Base-by-base conservation (phyloP, 1,140 invertebrate genomes). In the Rhopalosiphum padi region DNA sequence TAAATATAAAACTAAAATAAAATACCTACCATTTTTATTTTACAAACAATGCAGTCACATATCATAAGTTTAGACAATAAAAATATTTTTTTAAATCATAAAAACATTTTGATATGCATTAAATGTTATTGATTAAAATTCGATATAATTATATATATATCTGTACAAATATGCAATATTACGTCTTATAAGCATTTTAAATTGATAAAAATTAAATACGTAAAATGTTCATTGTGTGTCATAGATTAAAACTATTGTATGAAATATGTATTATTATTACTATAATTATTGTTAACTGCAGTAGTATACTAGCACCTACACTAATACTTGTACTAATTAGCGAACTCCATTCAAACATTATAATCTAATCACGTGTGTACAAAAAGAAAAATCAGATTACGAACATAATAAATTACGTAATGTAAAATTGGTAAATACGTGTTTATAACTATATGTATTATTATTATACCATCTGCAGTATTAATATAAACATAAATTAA, bases 331-430 rank as follows among this genome's bases (percentile, higher is more conserved):
- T 68, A 85, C 35, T 85, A 41, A 85, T 43, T 82, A 11, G 21
- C 46, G 30, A 48, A 87, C 30, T 48, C 30, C 86, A 87, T 87
- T 87, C 86, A 48, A 48, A 48, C 43, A n/a, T n/a, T 48, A n/a
- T 51, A 88, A 88, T 88, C 86, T 88, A 88, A 88, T 88, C 86
- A 88, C 86, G 46, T 51, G n/a, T 48, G 15, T 35, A 51, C n/a
- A 9, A 51, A 35, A 51, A 35, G 6, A 48, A 48, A 35, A 51
- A 88, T 88, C 18, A 48, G n/a, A 6, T 51, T 43, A 7, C 46
- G 22, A 88, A 88, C 46, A 88, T 25, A n/a, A 51, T 88, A 88
- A 87, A 88, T 88, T 88, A 51, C 46, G 86, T n/a, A 86, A 86
- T 86, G 2, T 43, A 46, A 15, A 46, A 43, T 30, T 5, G 41